Evolutionary conservation across 2,888 invertebrate species (phyloP).

Genomic region (Stictocephala bisonia): DNA sequence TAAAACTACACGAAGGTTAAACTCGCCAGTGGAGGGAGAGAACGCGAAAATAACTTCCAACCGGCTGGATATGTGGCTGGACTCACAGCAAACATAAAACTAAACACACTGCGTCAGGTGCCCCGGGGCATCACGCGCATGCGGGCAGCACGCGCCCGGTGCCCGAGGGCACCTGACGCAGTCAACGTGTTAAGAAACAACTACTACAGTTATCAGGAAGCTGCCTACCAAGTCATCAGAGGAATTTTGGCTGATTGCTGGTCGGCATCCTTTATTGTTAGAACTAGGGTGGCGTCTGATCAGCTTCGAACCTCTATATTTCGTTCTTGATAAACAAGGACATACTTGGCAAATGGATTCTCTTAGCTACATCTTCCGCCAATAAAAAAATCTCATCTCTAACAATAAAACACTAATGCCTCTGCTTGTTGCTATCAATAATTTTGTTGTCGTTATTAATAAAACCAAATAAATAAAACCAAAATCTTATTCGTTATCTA

Average conservation of each 20-base stretch:
- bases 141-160: too few species aligned
- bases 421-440: conserved; percentile 73
- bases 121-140: too few species aligned
- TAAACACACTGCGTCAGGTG: too few species aligned
- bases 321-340: conserved; percentile 52
- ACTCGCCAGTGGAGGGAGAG: too few species aligned
- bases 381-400: background rate
- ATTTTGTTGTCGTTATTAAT: conserved; percentile 68
- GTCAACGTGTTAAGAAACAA: too few species aligned
- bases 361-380: conserved; percentile 56
- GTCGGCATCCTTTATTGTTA: conserved; percentile 75
- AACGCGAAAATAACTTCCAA: too few species aligned
- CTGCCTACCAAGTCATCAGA: conserved; percentile 69
- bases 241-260: conserved; percentile 71
- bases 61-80: too few species aligned
- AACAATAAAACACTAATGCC: conserved; percentile 67
- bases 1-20: too few species aligned
- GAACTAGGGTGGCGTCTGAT: conserved; percentile 72
- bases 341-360: conserved; percentile 59
- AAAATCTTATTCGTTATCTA: conserved; percentile 73
- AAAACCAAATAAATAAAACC: conserved; percentile 72
- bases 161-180: too few species aligned
- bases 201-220: conserved; percentile 72
- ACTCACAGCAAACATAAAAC: too few species aligned
- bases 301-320: conserved; percentile 52